Evolutionary conservation across 1,140 invertebrate genomes (phyloP), one percentile per base, ranked within the genome.

Genomic region (Drosophila funebris): DNA sequence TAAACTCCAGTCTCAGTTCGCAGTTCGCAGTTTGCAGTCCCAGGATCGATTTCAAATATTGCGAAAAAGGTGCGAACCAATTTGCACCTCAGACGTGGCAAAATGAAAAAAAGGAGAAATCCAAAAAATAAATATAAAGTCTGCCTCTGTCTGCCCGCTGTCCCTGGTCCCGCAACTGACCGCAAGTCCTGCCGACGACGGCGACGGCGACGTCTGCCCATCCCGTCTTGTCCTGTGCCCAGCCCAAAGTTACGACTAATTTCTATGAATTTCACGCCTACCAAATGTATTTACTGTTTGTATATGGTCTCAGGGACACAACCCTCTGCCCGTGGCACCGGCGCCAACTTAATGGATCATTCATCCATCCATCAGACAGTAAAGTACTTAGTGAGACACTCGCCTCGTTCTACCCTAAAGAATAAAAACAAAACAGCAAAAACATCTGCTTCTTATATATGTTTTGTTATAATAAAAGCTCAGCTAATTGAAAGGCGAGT

Each of bases 191-290:
- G 14, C 11, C 13, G 36, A 41, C 53, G n/a, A n/a, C n/a, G n/a
- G n/a, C n/a, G n/a, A n/a, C n/a, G n/a, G n/a, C n/a, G n/a, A n/a
- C n/a, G n/a, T n/a, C n/a, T n/a, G n/a, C n/a, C n/a, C n/a, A n/a
- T n/a, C n/a, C n/a, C 39, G 27, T 52, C 48, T 33, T 7, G 20
- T 13, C 27, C 53, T n/a, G 6, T 39, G 64, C 39, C 11, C 6
- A 43, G 43, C 60, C 68, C 52, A 31, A 60, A 61, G 36, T 46
- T 57, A 48, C 73, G 66, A 69, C 46, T 81, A 72, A 78, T 88
- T 88, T 88, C 83, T 88, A 88, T 88, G 83, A 88, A 88, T 83
- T 88, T 88, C 69, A 88, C 83, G 83, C 83, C 83, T 83, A 74
- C 83, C 57, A 46, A 18, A 20, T 36, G 33, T 36, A 9, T 36